Percentiles rank a stretch among this genome's conserved stretches.
Conservation (phyloP, 2,113 vertebrate genomes). For the Callaeas wilsoni region DNA sequence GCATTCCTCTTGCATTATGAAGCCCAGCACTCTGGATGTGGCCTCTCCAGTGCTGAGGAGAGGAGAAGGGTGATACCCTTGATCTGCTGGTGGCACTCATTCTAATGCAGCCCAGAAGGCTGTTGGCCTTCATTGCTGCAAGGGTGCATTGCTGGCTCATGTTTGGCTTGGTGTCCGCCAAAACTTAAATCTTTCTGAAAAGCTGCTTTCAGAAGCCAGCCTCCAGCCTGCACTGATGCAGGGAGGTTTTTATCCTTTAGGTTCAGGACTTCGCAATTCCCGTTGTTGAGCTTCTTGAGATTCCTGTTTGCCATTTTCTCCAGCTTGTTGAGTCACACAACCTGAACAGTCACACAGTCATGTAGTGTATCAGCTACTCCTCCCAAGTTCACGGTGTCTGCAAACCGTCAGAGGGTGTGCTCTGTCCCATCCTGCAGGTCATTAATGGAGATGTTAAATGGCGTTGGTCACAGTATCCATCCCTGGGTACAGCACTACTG, state of each 20-base stretch:
- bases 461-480: not conserved
- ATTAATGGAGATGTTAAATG: not conserved
- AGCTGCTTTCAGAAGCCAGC: not conserved
- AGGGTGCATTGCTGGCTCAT: not conserved
- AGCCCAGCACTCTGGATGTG: not conserved
- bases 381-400: not conserved
- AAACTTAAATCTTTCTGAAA: not conserved
- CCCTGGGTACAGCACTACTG: not conserved
- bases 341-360: not conserved
- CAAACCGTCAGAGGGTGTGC: not conserved
- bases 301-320: not conserved
- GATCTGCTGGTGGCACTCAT: not conserved
- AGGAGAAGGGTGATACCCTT: not conserved
- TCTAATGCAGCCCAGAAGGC: not conserved
- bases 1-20: fast-evolving
- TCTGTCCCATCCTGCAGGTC: fast-evolving
- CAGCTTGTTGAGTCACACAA: not conserved
- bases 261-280: not conserved
- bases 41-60: not conserved
- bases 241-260: not conserved
- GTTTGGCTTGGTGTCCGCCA: not conserved
- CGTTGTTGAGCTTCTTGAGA: not conserved
- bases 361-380: not conserved
- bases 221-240: not conserved
- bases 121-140: not conserved